Evolutionary conservation across 2,888 invertebrate species (phyloP).

Genomic region (Ceraclea dissimilis): DNA sequence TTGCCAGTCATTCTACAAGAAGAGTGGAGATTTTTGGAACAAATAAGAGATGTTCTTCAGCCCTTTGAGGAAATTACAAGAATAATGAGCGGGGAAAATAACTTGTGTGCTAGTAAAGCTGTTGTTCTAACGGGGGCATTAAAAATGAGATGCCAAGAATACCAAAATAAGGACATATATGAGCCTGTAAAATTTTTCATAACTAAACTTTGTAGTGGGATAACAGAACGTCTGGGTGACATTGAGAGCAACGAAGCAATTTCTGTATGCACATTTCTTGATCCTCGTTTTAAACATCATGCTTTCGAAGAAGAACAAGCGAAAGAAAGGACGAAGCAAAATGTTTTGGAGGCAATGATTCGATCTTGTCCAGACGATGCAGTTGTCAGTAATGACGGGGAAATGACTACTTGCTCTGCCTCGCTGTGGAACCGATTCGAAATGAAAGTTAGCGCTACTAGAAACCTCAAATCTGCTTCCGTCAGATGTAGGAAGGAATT

Average conservation of each 20-base stretch:
- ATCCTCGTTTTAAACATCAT: background rate
- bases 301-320: background rate
- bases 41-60: background rate
- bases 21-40: background rate
- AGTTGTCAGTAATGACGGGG: background rate
- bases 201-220: background rate
- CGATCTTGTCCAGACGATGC: background rate
- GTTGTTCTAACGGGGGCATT: background rate
- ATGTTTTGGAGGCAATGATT: background rate
- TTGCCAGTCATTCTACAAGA: background rate
- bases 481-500: background rate
- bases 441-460: background rate
- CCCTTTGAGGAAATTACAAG: background rate
- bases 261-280: background rate
- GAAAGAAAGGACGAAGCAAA: background rate
- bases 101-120: slow-evolving; percentile 1
- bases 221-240: background rate
- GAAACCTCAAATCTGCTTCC: background rate
- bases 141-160: background rate
- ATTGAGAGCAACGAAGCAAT: background rate
- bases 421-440: background rate
- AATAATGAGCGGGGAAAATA: background rate
- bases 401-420: background rate
- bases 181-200: background rate
- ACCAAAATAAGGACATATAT: background rate